These are phyloP conservation scores for Synanceia verrucosa DNA, from an alignment of 2,797 vertebrate species.

Conservation along the genomic window DNA sequence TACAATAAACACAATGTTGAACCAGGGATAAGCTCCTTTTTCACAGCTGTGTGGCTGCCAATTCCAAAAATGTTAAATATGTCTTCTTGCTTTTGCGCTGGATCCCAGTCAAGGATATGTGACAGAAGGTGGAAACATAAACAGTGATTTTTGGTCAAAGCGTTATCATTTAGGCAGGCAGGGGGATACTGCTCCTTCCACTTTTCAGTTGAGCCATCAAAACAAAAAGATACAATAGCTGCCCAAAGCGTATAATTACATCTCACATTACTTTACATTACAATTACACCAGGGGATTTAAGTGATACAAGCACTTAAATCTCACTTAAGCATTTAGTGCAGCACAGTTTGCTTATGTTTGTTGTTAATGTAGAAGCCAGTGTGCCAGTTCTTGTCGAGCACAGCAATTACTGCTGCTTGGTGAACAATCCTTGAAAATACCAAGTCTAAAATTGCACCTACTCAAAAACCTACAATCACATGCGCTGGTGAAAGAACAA, in stretches of 20 bases:
- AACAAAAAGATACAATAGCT: constrained; percentile 48
- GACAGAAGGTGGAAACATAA: constrained; percentile 68
- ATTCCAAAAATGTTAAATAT: constrained; percentile 77
- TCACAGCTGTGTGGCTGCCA: constrained; percentile 74
- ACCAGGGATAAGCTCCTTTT: constrained; percentile 66
- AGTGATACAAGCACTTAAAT: constrained; percentile 48
- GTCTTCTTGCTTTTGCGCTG: constrained; percentile 66
- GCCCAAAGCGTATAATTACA: constrained; percentile 46
- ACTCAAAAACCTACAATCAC: background rate
- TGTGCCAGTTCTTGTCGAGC: constrained; percentile 25
- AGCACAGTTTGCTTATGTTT: constrained; percentile 29
- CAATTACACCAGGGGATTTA: constrained; percentile 50
- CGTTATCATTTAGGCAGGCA: constrained; percentile 15
- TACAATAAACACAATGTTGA: constrained; percentile 73
- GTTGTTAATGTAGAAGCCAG: constrained; percentile 30
- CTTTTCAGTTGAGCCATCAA: constrained; percentile 45
- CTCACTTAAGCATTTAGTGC: constrained; percentile 20
- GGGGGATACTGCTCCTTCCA: constrained; percentile 9
- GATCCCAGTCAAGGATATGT: constrained; percentile 56
- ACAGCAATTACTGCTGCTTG: constrained; percentile 8
- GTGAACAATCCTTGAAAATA: constrained; percentile 1
- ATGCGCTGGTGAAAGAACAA: constrained; percentile 1
- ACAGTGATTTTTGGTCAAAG: constrained; percentile 55
- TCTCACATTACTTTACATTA: constrained; percentile 37
- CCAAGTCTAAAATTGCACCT: background rate